Evolutionary conservation across 2,113 vertebrate species (phyloP).

Genomic region (Rhinolophus sinicus): DNA sequence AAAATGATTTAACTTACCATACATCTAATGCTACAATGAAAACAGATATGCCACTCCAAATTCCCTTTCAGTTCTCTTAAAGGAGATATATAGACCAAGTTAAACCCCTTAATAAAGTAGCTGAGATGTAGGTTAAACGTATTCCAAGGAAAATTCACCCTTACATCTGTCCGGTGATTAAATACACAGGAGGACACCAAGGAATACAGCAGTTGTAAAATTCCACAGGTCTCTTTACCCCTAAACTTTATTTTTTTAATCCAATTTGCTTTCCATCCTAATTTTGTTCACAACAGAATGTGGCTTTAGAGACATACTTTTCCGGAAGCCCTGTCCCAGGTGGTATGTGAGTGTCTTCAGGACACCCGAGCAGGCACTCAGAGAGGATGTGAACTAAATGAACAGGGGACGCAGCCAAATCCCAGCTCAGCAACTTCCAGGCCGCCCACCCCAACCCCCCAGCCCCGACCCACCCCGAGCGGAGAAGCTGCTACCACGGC

Average conservation of each 20-base stretch:
- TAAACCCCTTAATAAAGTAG: constrained; percentile 28
- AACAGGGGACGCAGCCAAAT: not conserved
- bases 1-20: constrained; percentile 69
- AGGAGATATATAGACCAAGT: constrained; percentile 13
- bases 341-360: not conserved
- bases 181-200: constrained; percentile 41
- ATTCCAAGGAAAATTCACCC: constrained; percentile 46
- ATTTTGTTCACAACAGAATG: constrained; percentile 4
- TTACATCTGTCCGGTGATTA: constrained; percentile 58
- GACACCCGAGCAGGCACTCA: not conserved
- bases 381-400: not conserved
- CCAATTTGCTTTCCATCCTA: not conserved
- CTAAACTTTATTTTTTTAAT: not conserved
- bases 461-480: no score
- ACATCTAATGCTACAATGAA: constrained; percentile 52
- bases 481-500: not conserved
- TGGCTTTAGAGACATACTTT: constrained; percentile 17
- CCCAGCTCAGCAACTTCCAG: not conserved
- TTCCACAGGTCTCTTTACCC: not conserved
- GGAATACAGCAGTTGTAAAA: not conserved
- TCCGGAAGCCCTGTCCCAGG: not conserved
- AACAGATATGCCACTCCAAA: constrained; percentile 56
- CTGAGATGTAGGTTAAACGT: constrained; percentile 51
- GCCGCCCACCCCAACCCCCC: not conserved
- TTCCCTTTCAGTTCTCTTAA: constrained; percentile 74